Conservation (phyloP, 2,888 invertebrate species). For the Pristionchus mayeri region DNA sequence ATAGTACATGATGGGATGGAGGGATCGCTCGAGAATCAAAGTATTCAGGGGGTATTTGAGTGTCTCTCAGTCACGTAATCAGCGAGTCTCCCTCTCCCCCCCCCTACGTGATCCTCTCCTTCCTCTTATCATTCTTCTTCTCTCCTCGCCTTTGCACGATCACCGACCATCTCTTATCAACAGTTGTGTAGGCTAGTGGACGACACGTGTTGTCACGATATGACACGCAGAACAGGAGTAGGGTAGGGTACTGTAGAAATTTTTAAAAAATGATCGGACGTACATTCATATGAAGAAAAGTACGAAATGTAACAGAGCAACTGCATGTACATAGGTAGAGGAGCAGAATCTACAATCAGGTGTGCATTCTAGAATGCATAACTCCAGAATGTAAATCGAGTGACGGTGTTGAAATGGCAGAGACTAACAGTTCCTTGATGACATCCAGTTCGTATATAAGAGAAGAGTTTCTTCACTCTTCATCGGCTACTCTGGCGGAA, state of each 20-base stretch:
- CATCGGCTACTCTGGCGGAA: not conserved
- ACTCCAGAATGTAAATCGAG: no score
- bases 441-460: not conserved
- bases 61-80: constrained; percentile 21
- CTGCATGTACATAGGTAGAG: no score
- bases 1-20: no score
- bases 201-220: not conserved
- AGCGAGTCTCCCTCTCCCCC: not conserved
- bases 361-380: no score
- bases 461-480: not conserved
- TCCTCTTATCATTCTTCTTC: not conserved
- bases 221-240: not conserved
- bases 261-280: no score
- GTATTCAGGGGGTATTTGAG: no score
- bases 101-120: constrained; percentile 23
- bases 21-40: no score
- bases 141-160: constrained; percentile 22
- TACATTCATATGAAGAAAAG: no score
- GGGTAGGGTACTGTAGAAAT: not conserved
- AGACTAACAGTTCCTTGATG: constrained; percentile 17
- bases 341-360: no score
- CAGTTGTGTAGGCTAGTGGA: not conserved
- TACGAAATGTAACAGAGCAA: no score
- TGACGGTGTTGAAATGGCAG: not conserved
- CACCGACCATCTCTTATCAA: not conserved